Conservation (phyloP, 2,888 invertebrate genomes). For the Archaeoteleia sp. region DNA sequence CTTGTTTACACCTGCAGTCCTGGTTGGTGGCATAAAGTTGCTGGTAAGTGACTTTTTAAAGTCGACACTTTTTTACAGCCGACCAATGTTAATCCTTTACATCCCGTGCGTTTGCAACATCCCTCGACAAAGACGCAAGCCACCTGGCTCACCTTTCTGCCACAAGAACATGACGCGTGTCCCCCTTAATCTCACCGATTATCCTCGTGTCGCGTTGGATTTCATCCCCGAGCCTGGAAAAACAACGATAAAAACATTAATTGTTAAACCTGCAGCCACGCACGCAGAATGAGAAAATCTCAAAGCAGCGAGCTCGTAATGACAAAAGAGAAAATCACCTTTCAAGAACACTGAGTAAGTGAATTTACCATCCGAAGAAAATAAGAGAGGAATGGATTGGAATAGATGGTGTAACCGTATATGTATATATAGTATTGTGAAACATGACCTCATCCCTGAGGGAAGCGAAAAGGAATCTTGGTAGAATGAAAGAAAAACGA, state of each 20-base stretch:
- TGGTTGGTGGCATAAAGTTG: slow-evolving; percentile 61
- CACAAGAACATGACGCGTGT: slow-evolving; percentile 56
- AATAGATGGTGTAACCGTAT: slow-evolving; percentile 7
- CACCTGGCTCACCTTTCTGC: slow-evolving; percentile 56
- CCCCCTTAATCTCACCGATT: slow-evolving; percentile 9
- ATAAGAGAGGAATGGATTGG: slow-evolving; percentile 22
- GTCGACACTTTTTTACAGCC: slow-evolving; percentile 46
- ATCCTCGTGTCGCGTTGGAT: too few relatives aligned
- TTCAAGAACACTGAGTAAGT: slow-evolving; percentile 19
- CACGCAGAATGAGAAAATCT: too few relatives aligned
- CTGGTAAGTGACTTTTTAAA: slow-evolving; percentile 35
- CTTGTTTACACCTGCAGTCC: slow-evolving; percentile 48
- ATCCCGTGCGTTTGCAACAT: slow-evolving; percentile 38
- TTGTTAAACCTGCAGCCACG: too few relatives aligned
- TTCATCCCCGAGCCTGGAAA: too few relatives aligned
- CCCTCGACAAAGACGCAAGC: slow-evolving; percentile 48
- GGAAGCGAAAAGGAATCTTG: slow-evolving; percentile 15
- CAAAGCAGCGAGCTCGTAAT: too few relatives aligned
- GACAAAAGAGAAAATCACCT: slow-evolving; percentile 22
- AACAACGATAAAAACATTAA: too few relatives aligned
- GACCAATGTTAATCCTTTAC: slow-evolving; percentile 30
- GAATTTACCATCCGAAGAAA: slow-evolving; percentile 21
- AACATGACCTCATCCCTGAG: slow-evolving; percentile 11
- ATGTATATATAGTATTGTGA: slow-evolving; percentile 9
- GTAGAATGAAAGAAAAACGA: slow-evolving; percentile 24